These are phyloP conservation scores for Chymomyza caudatula DNA, from an alignment of 2,888 invertebrate species.

Conservation along the genomic window DNA sequence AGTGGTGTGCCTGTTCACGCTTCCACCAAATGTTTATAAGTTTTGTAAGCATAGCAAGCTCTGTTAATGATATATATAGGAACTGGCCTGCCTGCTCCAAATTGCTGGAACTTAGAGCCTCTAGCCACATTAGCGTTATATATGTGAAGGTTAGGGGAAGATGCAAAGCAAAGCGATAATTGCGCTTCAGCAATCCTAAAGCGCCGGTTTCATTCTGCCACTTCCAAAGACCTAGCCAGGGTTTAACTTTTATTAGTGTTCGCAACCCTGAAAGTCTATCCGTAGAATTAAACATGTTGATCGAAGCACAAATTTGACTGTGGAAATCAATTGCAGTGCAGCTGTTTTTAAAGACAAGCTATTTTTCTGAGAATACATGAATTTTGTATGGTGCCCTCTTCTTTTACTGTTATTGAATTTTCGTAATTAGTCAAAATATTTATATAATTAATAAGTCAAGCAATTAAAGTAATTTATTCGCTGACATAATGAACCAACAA, in stretches of 20 bases:
- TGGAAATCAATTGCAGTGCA: not conserved
- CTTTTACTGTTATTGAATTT: constrained; percentile 46
- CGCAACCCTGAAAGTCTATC: constrained; percentile 40
- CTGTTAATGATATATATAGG: constrained; percentile 66
- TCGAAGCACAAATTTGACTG: not conserved
- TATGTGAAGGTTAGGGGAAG: constrained; percentile 53
- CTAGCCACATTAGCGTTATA: constrained; percentile 60
- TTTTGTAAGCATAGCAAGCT: constrained; percentile 58
- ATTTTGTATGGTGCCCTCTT: not conserved
- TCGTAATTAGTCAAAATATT: constrained; percentile 45
- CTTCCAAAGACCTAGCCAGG: constrained; percentile 51
- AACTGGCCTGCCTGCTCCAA: constrained; percentile 63
- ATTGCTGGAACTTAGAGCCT: constrained; percentile 48
- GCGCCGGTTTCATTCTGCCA: constrained; percentile 29
- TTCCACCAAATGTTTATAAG: constrained; percentile 61
- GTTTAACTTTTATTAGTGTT: constrained; percentile 36
- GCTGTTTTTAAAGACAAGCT: not conserved
- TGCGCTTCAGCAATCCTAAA: constrained; percentile 11
- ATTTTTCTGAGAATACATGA: not conserved
- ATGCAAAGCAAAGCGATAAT: constrained; percentile 51
- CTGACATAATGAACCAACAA: constrained; percentile 35
- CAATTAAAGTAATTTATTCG: constrained; percentile 58
- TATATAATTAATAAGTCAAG: constrained; percentile 32
- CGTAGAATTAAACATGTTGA: not conserved
- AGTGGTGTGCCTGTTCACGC: constrained; percentile 31